A percentile compares a stretch with the other conserved stretches of the same genome.
These are phyloP conservation scores for Pseudomugil tenellus DNA, from an alignment of 2,797 vertebrate genomes.

Conservation along the genomic window DNA sequence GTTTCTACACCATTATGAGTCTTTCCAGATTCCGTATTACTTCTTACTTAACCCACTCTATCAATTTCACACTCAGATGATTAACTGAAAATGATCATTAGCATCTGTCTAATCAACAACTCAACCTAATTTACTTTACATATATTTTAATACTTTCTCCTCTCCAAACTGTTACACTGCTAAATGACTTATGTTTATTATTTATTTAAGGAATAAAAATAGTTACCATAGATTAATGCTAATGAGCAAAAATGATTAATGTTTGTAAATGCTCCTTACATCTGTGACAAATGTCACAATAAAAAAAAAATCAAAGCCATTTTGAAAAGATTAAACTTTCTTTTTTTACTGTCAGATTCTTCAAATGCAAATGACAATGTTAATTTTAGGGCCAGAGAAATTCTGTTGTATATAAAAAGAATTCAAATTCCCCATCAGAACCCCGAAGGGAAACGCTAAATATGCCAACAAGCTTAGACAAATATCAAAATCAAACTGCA, in stretches of 20 bases:
- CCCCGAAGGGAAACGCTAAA: conserved; percentile 31
- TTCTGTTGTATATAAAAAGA: conserved; percentile 24
- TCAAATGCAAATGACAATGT: conserved; percentile 31
- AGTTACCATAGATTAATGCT: neutral
- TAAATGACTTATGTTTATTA: neutral
- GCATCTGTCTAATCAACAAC: conserved; percentile 22
- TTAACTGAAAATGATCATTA: conserved; percentile 36
- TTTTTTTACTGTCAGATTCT: neutral
- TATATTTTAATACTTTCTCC: conserved; percentile 4
- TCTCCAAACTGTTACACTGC: neutral
- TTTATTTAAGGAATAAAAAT: conserved; percentile 2
- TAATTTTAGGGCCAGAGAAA: conserved; percentile 20
- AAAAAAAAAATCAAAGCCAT: neutral
- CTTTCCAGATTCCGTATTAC: conserved; percentile 46
- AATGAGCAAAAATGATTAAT: neutral
- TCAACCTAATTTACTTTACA: conserved; percentile 10
- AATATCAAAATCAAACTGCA: conserved; percentile 41
- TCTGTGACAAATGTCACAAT: neutral
- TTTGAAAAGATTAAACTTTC: conserved; percentile 15
- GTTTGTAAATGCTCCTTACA: neutral
- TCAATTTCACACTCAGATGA: conserved; percentile 35
- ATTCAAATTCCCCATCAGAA: conserved; percentile 12
- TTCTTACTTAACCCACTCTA: conserved; percentile 42
- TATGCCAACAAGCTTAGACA: conserved; percentile 28
- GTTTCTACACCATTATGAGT: conserved; percentile 30